Conservation (phyloP, 1,140 invertebrate species). For the Drosophila melanica region DNA sequence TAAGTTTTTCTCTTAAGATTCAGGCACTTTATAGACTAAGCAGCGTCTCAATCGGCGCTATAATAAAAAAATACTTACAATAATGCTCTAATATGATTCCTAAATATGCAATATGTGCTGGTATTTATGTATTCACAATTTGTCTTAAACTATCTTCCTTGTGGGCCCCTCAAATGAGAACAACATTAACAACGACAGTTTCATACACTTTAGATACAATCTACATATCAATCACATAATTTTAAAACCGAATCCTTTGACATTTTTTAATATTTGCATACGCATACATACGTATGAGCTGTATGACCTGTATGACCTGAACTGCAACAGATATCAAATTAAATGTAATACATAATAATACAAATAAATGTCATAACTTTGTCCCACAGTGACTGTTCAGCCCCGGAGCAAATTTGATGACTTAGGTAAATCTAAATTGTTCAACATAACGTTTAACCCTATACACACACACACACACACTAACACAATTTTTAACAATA, state of each 20-base stretch:
- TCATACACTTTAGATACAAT: constrained; percentile 3
- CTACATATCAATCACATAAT: not conserved
- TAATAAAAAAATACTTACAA: constrained; percentile 26
- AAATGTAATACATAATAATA: constrained; percentile 74
- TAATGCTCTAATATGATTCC: constrained; percentile 29
- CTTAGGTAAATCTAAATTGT: constrained; percentile 87
- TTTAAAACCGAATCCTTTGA: not conserved
- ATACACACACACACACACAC: constrained; percentile 39
- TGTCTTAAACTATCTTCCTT: constrained; percentile 24
- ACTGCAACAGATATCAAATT: constrained; percentile 47
- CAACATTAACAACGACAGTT: constrained; percentile 37
- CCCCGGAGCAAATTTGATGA: constrained; percentile 90
- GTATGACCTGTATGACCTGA: too few species aligned
- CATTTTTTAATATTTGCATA: constrained; percentile 12
- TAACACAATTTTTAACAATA: constrained; percentile 27
- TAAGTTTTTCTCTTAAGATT: constrained; percentile 42
- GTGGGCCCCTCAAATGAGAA: constrained; percentile 49
- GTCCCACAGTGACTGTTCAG: constrained; percentile 88
- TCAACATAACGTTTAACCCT: constrained; percentile 41
- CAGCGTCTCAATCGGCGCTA: constrained; percentile 25
- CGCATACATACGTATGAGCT: constrained; percentile 15
- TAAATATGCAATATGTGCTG: constrained; percentile 50
- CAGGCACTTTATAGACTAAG: constrained; percentile 53
- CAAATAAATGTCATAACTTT: constrained; percentile 79
- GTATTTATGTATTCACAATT: constrained; percentile 37